A percentile compares a stretch with the other conserved stretches of the same genome.
These are phyloP conservation scores for Protonibea diacanthus DNA, from an alignment of 2,797 vertebrate genomes.

Conservation along the genomic window DNA sequence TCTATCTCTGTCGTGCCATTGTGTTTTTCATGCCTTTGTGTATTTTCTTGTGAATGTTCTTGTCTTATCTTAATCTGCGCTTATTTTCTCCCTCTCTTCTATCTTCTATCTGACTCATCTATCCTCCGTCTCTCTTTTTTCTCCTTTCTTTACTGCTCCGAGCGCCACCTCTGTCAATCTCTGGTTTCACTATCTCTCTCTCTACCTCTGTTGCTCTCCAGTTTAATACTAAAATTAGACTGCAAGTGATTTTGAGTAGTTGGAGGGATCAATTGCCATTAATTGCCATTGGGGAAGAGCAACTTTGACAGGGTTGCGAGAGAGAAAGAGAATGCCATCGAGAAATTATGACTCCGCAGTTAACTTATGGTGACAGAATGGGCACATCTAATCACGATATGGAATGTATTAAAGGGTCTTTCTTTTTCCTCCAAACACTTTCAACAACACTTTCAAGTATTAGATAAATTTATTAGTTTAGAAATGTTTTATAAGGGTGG, in stretches of 20 bases:
- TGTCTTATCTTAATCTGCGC: slow-evolving; percentile 59
- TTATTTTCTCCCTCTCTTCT: slow-evolving; percentile 29
- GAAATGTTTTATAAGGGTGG: slow-evolving; percentile 53
- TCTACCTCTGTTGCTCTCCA: slow-evolving; percentile 32
- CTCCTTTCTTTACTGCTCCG: slow-evolving; percentile 12
- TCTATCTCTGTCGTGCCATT: slow-evolving; percentile 14
- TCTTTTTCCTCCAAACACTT: slow-evolving; percentile 48
- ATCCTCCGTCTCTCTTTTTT: slow-evolving; percentile 26
- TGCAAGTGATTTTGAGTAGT: slow-evolving; percentile 53
- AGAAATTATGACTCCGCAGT: slow-evolving; percentile 50
- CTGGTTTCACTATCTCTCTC: not conserved
- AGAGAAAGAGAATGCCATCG: slow-evolving; percentile 46
- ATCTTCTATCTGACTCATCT: slow-evolving; percentile 30
- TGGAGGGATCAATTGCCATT: slow-evolving; percentile 61
- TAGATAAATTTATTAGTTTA: slow-evolving; percentile 52
- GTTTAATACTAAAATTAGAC: slow-evolving; percentile 58
- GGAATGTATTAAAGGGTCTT: slow-evolving; percentile 46
- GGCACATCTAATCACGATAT: slow-evolving; percentile 66
- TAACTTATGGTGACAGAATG: slow-evolving; percentile 74
- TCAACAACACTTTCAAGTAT: slow-evolving; percentile 51
- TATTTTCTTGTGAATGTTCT: slow-evolving; percentile 33
- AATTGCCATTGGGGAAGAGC: slow-evolving; percentile 60
- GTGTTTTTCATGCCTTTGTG: slow-evolving; percentile 42
- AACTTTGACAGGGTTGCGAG: slow-evolving; percentile 59
- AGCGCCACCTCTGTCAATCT: slow-evolving; percentile 43